Evolutionary conservation across 2,888 invertebrate species (phyloP).

Genomic region (Lithophane socia): DNA sequence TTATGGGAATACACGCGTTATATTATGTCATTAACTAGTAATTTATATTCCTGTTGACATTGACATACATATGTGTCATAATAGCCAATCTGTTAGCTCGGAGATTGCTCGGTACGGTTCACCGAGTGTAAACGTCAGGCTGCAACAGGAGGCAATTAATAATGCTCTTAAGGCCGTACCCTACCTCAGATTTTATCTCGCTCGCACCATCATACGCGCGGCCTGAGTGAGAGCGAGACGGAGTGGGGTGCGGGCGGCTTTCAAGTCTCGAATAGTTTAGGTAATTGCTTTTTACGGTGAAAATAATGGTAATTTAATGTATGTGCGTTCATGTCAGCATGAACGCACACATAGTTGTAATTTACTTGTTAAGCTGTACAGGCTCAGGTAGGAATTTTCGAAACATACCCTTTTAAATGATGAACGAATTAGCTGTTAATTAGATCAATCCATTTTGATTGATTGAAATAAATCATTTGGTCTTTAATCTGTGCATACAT

Average conservation of each 20-base stretch:
- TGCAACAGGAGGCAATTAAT: constrained; percentile 23
- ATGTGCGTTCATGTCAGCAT: too few relatives aligned
- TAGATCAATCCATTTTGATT: not conserved
- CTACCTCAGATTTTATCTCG: too few relatives aligned
- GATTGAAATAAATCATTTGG: not conserved
- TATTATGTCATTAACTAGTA: constrained; percentile 14
- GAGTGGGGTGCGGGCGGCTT: too few relatives aligned
- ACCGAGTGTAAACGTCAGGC: not conserved
- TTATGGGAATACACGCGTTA: not conserved
- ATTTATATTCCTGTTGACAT: constrained; percentile 22
- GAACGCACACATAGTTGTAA: too few relatives aligned
- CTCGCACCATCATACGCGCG: too few relatives aligned
- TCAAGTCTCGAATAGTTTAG: too few relatives aligned
- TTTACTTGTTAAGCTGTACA: too few relatives aligned
- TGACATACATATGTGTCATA: constrained; percentile 30
- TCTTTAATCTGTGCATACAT: not conserved
- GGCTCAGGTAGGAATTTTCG: not conserved
- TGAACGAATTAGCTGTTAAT: not conserved
- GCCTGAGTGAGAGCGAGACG: too few relatives aligned
- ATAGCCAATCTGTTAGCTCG: constrained; percentile 31
- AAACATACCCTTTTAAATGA: not conserved
- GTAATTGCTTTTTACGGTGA: too few relatives aligned
- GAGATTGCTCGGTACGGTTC: constrained; percentile 14
- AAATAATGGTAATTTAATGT: too few relatives aligned
- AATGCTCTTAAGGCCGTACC: not conserved